Conservation (phyloP, 2,797 vertebrate genomes). For the Ibycter americanus region DNA sequence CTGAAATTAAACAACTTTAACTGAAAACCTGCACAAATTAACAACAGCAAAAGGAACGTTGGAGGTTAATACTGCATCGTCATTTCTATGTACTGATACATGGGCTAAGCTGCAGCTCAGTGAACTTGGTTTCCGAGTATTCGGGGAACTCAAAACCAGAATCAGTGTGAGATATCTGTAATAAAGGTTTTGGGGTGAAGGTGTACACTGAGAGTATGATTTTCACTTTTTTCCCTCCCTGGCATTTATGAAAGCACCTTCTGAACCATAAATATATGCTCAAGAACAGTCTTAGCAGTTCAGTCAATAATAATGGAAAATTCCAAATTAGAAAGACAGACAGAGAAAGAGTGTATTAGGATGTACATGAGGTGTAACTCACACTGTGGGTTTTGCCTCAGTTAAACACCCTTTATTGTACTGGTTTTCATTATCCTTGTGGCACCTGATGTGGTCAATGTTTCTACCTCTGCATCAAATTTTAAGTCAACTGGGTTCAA, state of each 20-base stretch:
- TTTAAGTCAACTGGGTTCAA: neutral
- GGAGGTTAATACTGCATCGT: neutral
- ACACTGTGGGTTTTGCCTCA: neutral
- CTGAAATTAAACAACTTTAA: neutral
- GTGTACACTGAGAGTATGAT: neutral
- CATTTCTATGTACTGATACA: accelerated
- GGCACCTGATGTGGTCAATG: neutral
- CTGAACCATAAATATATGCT: neutral
- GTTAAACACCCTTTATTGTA: neutral
- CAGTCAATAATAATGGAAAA: neutral
- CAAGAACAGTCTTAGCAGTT: neutral
- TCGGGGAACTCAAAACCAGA: neutral
- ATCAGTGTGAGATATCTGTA: neutral
- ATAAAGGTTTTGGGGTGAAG: neutral
- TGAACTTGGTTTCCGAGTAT: neutral
- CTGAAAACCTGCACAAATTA: neutral
- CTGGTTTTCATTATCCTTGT: neutral
- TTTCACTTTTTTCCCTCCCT: neutral
- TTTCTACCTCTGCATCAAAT: neutral
- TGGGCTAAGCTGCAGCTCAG: neutral
- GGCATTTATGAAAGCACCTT: neutral
- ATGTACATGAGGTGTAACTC: neutral
- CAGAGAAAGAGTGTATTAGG: neutral
- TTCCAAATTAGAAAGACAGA: neutral
- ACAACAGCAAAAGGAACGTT: neutral